Evolutionary conservation across 1,140 invertebrate genomes (phyloP), one percentile per base, ranked within the genome.

Genomic region (Brachionus rubens): DNA sequence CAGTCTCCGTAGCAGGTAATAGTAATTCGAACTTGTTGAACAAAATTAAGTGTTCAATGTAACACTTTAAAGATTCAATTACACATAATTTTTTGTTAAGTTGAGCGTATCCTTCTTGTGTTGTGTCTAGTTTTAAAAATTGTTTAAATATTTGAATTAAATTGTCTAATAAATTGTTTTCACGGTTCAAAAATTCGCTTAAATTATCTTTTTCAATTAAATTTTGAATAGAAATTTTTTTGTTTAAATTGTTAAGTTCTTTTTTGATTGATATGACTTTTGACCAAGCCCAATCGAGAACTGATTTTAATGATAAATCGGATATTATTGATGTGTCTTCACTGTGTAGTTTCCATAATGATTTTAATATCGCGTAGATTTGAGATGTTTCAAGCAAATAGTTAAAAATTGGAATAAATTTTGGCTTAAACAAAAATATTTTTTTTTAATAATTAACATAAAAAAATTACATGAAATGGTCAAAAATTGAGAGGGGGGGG

Each of bases 81-180:
- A 36, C 9, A 24, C 59, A 65, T 26, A 65, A 24, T 43, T 65
- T 65, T 43, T 65, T 65, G 33, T 65, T 65, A 12, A 65, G 12
- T 7, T 65, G 16, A 0, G 21, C 33, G 21, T 65, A 24, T 36
- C 59, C 59, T 41, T 65, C 36, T 1, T 26, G 19, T 19, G 59
- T 65, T 21, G 59, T 41, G 10, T 65, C 26, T 24, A 65, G 24
- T 26, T 65, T 65, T 2, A 65, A 1, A 65, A 65, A 65, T 24
- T 65, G 59, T 24, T 43, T 65, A n/a, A 43, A 65, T 14, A 65
- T 46, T 65, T 65, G 59, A 24, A 65, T 65, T 24, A 65, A 65
- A 43, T 65, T 65, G 40, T 65, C 59, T 3, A 65, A 14, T 24
- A 65, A 21, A 41, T 65, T 65, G 40, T 65, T 65, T 24, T 65